These are phyloP conservation scores for Microtus oregoni DNA, from an alignment of 2,113 vertebrate species.

Conservation along the genomic window DNA sequence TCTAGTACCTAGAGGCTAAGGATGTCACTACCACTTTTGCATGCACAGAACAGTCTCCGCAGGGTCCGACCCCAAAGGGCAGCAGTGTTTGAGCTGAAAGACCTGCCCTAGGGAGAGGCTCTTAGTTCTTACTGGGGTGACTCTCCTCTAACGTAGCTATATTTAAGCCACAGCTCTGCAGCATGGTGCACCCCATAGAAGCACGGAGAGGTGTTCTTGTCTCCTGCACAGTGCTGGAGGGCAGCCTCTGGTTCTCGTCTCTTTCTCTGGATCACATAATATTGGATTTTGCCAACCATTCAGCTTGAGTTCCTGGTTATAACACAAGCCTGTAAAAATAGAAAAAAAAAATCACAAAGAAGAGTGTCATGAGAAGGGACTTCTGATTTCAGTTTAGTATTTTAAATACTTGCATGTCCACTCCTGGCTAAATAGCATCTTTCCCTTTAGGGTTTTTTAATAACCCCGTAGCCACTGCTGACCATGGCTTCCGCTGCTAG, in stretches of 20 bases:
- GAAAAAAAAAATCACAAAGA: neutral
- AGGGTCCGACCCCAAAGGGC: accelerated
- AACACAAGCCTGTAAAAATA: neutral
- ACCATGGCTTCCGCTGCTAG: neutral
- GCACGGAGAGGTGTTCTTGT: neutral
- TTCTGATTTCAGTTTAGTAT: neutral
- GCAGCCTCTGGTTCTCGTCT: neutral
- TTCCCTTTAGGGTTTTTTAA: constrained; percentile 59
- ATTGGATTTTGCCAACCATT: neutral
- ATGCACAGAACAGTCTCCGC: neutral
- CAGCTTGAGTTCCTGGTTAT: neutral
- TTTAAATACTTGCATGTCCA: neutral
- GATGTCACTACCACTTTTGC: neutral
- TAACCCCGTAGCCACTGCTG: neutral
- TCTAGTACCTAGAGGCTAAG: neutral
- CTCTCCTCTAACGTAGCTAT: too few species aligned
- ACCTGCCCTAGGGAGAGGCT: neutral
- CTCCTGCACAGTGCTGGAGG: too few species aligned
- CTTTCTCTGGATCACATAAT: neutral
- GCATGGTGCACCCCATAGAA: neutral
- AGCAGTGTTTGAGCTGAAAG: neutral
- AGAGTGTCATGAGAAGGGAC: neutral
- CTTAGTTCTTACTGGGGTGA: too few species aligned
- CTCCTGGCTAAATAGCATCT: neutral
- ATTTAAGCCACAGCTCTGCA: neutral